Conservation (phyloP, 1,140 invertebrate genomes). For the Drosophila setifemur region DNA sequence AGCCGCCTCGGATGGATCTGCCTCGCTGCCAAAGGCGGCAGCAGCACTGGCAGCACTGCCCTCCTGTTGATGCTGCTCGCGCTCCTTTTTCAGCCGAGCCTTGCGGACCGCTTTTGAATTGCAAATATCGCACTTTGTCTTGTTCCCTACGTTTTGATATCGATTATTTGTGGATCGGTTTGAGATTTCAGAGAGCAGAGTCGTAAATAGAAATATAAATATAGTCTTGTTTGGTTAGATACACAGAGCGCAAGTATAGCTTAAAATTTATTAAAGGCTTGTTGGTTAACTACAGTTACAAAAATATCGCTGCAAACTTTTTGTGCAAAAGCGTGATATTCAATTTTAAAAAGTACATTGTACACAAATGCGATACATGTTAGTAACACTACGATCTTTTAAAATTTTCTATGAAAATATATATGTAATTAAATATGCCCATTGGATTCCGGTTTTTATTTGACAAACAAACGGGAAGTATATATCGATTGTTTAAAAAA, state of each 20-base stretch:
- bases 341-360: conserved; percentile 42
- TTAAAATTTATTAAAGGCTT: conserved; percentile 15
- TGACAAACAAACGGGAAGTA: background rate
- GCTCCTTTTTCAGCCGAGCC: conserved; percentile 86
- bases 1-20: conserved; percentile 59
- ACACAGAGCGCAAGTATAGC: conserved; percentile 58
- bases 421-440: no score
- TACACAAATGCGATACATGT: conserved; percentile 1
- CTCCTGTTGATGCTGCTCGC: conserved; percentile 83
- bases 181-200: conserved; percentile 26
- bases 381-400: background rate
- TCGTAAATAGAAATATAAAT: conserved; percentile 72
- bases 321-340: conserved; percentile 80
- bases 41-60: conserved; percentile 74
- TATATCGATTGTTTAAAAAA: no score
- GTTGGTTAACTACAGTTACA: conserved; percentile 37
- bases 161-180: conserved; percentile 41
- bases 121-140: conserved; percentile 92
- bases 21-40: conserved; percentile 67
- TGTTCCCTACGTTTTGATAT: conserved; percentile 87
- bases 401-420: background rate
- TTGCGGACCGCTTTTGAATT: conserved; percentile 88
- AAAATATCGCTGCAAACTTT: conserved; percentile 69
- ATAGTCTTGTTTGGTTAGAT: conserved; percentile 73
- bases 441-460: background rate